Conservation (phyloP, 2,888 invertebrate species). For the Scaptomyza caliginosa region DNA sequence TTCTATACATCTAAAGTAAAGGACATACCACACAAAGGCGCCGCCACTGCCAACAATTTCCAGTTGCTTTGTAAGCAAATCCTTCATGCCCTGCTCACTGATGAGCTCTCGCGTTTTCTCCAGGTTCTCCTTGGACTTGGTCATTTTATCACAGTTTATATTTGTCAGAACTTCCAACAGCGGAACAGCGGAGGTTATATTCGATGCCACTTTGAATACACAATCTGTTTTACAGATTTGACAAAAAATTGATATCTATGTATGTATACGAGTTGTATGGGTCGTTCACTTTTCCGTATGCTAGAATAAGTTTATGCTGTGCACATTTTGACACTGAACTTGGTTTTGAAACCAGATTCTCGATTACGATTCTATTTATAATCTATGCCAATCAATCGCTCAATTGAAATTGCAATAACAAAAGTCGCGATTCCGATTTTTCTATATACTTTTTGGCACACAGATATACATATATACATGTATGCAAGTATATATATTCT, state of each 20-base stretch:
- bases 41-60: conserved; percentile 82
- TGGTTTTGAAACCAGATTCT: conserved; percentile 44
- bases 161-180: not conserved
- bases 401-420: conserved; percentile 49
- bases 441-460: conserved; percentile 8
- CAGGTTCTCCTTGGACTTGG: conserved; percentile 57
- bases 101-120: conserved; percentile 75
- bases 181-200: not conserved
- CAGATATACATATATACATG: conserved; percentile 1
- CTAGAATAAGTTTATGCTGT: conserved; percentile 22
- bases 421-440: conserved; percentile 48
- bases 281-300: conserved; percentile 13
- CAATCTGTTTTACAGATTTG: not conserved
- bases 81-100: conserved; percentile 82
- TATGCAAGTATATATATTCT: conserved; percentile 9
- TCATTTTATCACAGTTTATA: conserved; percentile 60
- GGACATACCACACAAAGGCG: conserved; percentile 82
- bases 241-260: conserved; percentile 3
- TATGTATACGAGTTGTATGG: conserved; percentile 1
- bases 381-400: conserved; percentile 45
- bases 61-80: conserved; percentile 81
- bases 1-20: not conserved
- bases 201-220: not conserved
- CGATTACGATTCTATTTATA: conserved; percentile 47
- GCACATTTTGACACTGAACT: conserved; percentile 64